Evolutionary conservation across 2,113 vertebrate genomes (phyloP), one percentile per base, ranked within the genome.

Genomic region (Corapipo altera): DNA sequence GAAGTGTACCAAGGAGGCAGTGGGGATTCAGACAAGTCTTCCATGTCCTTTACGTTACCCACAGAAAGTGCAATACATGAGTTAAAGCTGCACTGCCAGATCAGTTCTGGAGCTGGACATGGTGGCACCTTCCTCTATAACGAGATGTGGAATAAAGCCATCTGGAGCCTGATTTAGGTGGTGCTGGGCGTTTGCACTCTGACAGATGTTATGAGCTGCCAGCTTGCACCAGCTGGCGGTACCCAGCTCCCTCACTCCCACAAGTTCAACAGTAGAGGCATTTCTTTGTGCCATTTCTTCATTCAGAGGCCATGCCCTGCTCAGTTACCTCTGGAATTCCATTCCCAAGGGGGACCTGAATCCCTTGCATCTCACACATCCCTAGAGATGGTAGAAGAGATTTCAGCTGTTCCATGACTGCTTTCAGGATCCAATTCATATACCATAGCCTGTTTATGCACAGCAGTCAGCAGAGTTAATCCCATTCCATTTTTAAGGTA

Each of bases 11-110:
- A 94, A 81, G 37, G 65, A 95, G 28, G 51, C 76, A 91, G 32
- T 72, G 48, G 48, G 89, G 67, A 96, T 69, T 91, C 77, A 91
- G 74, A 84, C 32, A 70, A 76, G 48, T 94, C 77, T 94, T 90
- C 65, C 3, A 2, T 44, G 48, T 57, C 58, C 44, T 81, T 92
- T 88, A 37, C 14, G 5, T 32, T 88, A 24, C 49, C 78, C 57
- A 65, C 49, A 74, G 57, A 85, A 84, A 94, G 86, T 11, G 15
- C 37, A 87, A 79, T 18, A 48, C 9, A 9, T 2, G 3, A 64
- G 20, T 65, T 78, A 49, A 77, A 93, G 26, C 32, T 65, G 44
- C 49, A 21, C 32, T 81, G 61, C 12, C 52, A 67, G 69, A 74
- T 64, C 37, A 86, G 35, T 39, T 55, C 15, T 46, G 76, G 35